phyloP scores from a whole-genome alignment of 1,140 invertebrate species.

The Macrobrachium rosenbergii region DNA sequence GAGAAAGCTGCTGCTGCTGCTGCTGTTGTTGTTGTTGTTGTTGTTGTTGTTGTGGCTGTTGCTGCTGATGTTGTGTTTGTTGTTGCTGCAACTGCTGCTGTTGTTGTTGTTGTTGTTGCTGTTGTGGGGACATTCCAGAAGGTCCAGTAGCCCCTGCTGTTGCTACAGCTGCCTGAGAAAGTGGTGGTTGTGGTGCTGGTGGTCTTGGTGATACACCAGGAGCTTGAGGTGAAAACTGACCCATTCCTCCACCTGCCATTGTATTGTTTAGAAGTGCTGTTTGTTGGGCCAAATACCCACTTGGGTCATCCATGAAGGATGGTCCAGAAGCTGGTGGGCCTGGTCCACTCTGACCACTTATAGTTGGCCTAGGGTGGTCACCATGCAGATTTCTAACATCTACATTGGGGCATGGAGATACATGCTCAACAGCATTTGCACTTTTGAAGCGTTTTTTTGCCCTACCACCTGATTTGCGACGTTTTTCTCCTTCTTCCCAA shows the following conservation, averaged over 20 bases:
- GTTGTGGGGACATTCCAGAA: too few species aligned
- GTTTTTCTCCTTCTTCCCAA: conserved; percentile 60
- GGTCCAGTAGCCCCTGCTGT: conserved; percentile 27
- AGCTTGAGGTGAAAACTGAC: conserved; percentile 65
- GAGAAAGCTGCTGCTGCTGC: too few species aligned
- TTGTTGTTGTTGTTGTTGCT: neutral
- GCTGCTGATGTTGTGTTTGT: neutral
- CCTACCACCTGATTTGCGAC: conserved; percentile 37
- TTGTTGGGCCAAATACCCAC: conserved; percentile 88
- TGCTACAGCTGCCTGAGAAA: conserved; percentile 45
- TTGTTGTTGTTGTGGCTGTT: too few species aligned
- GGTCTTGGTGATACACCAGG: conserved; percentile 51
- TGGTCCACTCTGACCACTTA: conserved; percentile 47
- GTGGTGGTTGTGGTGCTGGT: conserved; percentile 29
- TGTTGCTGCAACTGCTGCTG: conserved; percentile 1
- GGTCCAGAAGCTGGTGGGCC: conserved; percentile 69
- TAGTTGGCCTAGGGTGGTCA: conserved; percentile 69
- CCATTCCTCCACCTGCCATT: conserved; percentile 75
- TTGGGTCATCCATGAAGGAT: conserved; percentile 90
- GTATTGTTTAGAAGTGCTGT: conserved; percentile 86
- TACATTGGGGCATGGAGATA: conserved; percentile 74
- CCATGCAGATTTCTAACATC: conserved; percentile 72
- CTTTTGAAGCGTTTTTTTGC: conserved; percentile 53
- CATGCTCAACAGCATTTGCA: conserved; percentile 30
- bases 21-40: too few species aligned